phyloP scores from a whole-genome alignment of 1,140 invertebrate species.

The Pseudomyrmex cubaensis region DNA sequence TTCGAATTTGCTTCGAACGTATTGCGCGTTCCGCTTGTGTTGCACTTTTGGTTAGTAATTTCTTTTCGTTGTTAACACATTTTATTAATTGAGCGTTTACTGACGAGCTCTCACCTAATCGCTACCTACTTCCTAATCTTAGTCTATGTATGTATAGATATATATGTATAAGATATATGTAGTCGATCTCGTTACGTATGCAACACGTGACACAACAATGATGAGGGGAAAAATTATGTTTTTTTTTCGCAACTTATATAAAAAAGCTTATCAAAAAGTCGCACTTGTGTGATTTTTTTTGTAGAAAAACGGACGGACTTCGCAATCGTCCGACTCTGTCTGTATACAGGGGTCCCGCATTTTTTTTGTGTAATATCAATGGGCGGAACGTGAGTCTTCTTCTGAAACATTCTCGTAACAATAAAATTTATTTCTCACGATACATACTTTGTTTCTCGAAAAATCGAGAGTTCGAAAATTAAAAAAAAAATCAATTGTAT shows the following conservation, averaged over 20 bases:
- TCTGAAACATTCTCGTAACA: too few relatives aligned
- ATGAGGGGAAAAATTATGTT: background rate
- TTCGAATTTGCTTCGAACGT: background rate
- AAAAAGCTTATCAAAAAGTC: constrained; percentile 59
- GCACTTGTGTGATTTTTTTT: constrained; percentile 2
- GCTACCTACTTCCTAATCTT: constrained; percentile 36
- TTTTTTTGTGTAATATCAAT: too few relatives aligned
- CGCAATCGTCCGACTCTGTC: background rate
- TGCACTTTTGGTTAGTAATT: constrained; percentile 14
- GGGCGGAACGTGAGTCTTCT: too few relatives aligned
- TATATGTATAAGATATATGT: constrained; percentile 23
- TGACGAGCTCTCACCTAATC: constrained; percentile 29
- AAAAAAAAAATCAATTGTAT: too few relatives aligned
- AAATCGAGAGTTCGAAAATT: too few relatives aligned
- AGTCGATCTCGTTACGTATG: constrained; percentile 10
- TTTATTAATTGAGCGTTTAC: constrained; percentile 37
- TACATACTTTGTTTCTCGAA: too few relatives aligned
- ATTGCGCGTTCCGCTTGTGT: background rate
- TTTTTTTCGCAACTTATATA: constrained; percentile 10
- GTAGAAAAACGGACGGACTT: constrained; percentile 42
- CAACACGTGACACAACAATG: constrained; percentile 6
- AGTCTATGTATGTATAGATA: constrained; percentile 3
- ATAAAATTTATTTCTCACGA: too few relatives aligned
- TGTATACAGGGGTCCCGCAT: background rate
- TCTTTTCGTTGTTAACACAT: constrained; percentile 8